phyloP scores from a whole-genome alignment of 2,797 vertebrate genomes.

The Anguilla megastoma region DNA sequence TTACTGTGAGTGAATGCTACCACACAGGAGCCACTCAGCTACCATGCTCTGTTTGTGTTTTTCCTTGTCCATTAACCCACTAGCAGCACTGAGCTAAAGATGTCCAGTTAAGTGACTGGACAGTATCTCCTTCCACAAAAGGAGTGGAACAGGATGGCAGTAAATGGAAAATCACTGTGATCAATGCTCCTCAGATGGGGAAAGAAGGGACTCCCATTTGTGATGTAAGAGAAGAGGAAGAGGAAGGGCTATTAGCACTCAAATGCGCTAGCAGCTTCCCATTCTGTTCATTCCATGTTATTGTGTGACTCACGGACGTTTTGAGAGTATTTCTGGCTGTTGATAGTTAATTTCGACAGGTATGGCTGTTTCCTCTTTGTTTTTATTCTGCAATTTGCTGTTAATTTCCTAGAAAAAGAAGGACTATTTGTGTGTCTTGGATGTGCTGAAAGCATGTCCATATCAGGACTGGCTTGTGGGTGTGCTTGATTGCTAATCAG shows the following conservation, averaged over 20 bases:
- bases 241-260: neutral
- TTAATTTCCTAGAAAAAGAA: neutral
- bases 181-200: neutral
- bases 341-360: neutral
- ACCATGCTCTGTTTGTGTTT: neutral
- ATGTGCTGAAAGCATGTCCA: neutral
- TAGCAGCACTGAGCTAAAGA: neutral
- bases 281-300: neutral
- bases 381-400: neutral
- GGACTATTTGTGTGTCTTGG: neutral
- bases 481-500: neutral
- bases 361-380: neutral
- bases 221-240: neutral
- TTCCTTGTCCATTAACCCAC: neutral
- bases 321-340: neutral
- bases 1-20: neutral
- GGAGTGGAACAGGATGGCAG: neutral
- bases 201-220: neutral
- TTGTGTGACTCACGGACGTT: neutral
- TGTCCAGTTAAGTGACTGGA: neutral
- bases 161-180: neutral
- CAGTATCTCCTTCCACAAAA: neutral
- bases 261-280: neutral
- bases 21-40: neutral
- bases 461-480: neutral